These are phyloP conservation scores for Calypte anna DNA, from an alignment of 2,113 vertebrate genomes.

Conservation along the genomic window DNA sequence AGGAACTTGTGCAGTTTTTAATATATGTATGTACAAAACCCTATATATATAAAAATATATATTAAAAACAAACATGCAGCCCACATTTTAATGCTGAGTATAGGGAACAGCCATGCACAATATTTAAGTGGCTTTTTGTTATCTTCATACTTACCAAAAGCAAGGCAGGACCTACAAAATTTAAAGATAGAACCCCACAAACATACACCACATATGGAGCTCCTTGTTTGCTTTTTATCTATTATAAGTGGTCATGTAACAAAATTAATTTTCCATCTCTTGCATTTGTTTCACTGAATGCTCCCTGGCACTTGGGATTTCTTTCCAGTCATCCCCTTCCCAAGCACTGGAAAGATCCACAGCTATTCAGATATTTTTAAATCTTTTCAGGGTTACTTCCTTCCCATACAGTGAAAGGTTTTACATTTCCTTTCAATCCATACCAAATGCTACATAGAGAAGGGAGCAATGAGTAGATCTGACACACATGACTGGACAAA, in stretches of 20 bases:
- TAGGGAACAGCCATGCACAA: neutral
- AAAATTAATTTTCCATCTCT: neutral
- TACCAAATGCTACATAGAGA: neutral
- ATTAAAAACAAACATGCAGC: neutral
- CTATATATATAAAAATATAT: neutral
- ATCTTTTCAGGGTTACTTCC: neutral
- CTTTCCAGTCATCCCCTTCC: neutral
- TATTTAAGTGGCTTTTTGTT: neutral
- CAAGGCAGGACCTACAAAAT: neutral
- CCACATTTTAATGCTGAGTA: neutral
- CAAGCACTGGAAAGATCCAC: neutral
- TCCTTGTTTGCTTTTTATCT: neutral
- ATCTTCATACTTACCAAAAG: neutral
- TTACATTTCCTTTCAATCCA: neutral
- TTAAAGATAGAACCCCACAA: neutral
- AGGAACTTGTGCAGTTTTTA: accelerated
- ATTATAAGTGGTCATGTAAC: neutral
- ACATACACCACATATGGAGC: neutral
- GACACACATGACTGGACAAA: neutral
- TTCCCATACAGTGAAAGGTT: neutral
- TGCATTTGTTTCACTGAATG: neutral
- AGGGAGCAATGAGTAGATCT: neutral
- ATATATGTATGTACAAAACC: neutral
- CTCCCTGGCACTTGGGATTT: neutral
- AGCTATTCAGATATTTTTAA: neutral